A percentile compares a stretch with the other conserved stretches of the same genome.
phyloP scores from a whole-genome alignment of 2,888 invertebrate species.

The Drosophila neutralis region DNA sequence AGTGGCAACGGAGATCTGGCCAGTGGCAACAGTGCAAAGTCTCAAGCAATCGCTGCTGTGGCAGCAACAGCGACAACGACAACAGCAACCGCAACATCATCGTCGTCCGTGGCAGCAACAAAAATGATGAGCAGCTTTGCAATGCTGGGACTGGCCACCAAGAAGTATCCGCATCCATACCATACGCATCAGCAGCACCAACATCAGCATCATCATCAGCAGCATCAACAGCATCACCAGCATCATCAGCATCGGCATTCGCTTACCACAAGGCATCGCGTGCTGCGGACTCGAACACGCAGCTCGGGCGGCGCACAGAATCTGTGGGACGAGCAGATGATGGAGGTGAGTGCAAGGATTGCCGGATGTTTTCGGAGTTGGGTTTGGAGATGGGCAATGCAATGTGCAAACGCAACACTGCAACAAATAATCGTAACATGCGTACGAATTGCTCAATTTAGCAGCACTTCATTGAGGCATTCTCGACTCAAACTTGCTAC shows the following conservation, averaged over 20 bases:
- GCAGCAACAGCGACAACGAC: constrained; percentile 8
- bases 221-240: constrained; percentile 78
- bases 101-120: constrained; percentile 20
- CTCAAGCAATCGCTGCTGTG: constrained; percentile 8
- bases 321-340: constrained; percentile 84
- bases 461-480: background rate
- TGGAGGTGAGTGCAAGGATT: constrained; percentile 79
- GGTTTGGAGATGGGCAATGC: background rate
- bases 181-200: constrained; percentile 68
- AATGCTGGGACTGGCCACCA: constrained; percentile 63
- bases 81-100: constrained; percentile 10
- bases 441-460: background rate
- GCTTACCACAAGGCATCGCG: constrained; percentile 83
- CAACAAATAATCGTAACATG: background rate
- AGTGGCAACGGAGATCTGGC: constrained; percentile 38
- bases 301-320: constrained; percentile 84
- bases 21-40: constrained; percentile 19
- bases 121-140: constrained; percentile 62
- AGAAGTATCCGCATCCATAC: constrained; percentile 61
- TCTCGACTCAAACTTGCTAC: background rate
- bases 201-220: constrained; percentile 69
- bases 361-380: background rate
- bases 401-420: background rate
- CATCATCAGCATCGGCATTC: constrained; percentile 74
- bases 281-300: constrained; percentile 83